A percentile compares a stretch with the other conserved stretches of the same genome.
These are phyloP conservation scores for Heterodera schachtii DNA, from an alignment of 1,140 invertebrate species.

Conservation along the genomic window DNA sequence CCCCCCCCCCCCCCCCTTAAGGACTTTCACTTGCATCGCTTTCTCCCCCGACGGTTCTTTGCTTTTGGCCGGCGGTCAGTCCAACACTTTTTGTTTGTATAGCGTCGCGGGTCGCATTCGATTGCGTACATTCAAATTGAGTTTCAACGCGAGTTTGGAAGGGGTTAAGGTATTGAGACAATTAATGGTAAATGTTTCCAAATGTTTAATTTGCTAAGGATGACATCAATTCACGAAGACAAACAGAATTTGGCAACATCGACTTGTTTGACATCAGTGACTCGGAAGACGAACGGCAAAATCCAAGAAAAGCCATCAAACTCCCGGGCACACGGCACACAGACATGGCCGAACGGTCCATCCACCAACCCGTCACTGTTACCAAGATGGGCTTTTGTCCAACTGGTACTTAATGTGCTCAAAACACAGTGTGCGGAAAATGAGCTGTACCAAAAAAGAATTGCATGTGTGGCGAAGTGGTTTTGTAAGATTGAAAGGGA, in stretches of 20 bases:
- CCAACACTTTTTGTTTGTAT: slow-evolving; percentile 52
- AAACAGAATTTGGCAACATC: slow-evolving; percentile 51
- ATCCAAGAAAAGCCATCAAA: slow-evolving; percentile 26
- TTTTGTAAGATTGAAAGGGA: no score
- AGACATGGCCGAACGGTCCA: slow-evolving; percentile 45
- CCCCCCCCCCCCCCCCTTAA: slow-evolving; percentile 3
- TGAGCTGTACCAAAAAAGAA: no score
- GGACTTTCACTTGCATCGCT: slow-evolving; percentile 49
- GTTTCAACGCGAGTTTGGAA: slow-evolving; percentile 46
- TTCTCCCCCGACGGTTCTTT: slow-evolving; percentile 49
- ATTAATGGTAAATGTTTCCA: not conserved
- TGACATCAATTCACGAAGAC: slow-evolving; percentile 44
- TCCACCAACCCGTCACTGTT: slow-evolving; percentile 36
- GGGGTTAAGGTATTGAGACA: slow-evolving; percentile 43
- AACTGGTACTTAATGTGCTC: slow-evolving; percentile 26
- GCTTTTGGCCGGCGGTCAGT: slow-evolving; percentile 51
- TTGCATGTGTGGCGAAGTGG: no score
- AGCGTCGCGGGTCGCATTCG: slow-evolving; percentile 43
- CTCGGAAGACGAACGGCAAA: slow-evolving; percentile 38
- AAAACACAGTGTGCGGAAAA: no score
- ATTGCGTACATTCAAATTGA: slow-evolving; percentile 39
- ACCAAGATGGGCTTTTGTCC: slow-evolving; percentile 45
- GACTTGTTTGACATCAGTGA: slow-evolving; percentile 46
- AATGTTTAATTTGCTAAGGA: slow-evolving; percentile 32
- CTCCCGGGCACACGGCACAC: slow-evolving; percentile 44